Base-by-base conservation (phyloP, 2,888 invertebrate genomes). In the Eudasyphora cyanicolor region DNA sequence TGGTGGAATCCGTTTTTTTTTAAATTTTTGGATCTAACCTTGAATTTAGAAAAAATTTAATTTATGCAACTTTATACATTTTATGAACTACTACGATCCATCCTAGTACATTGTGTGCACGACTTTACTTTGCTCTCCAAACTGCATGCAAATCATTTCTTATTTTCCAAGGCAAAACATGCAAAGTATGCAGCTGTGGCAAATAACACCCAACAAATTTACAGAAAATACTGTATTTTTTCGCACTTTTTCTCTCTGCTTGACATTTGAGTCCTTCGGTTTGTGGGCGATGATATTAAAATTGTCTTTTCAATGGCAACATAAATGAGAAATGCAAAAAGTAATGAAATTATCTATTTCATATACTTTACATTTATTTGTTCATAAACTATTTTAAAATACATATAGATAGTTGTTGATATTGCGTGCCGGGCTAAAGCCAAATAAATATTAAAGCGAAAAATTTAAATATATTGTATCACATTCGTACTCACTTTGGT, bases 141-240 rank as follows among this genome's bases (percentile, higher is more conserved):
- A 49, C 71, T 73, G 64, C 24, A 17, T 74, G 62, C 49, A 54
- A 73, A 73, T 73, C 14, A 60, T 76, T 54, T 71, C 54, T 29
- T 70, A 29, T 71, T 76, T 70, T 42, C 32, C 51, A 67, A 67
- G 51, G 10, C n/a, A n/a, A 62, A 35, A 62, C 8, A 35, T 32
- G 32, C 38, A 3, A 70, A 19, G 49, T 32, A 49, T 42, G 19
- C 51, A 73, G 64, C 54, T 79, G 79, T 51, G 38, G 51, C 21
- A 78, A 54, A 51, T 29, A 19, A 35, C 42, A 71, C 27, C 49
- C 54, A 73, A 64, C 64, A 64, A 71, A 71, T 71, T 71, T 19
- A 21, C 29, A 27, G 27, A 27, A 64, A 19, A 19, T 51, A 0
- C 19, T 17, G 14, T 17, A 29, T 32, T 38, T 64, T 64, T 1